A percentile compares a stretch with the other conserved stretches of the same genome.
phyloP scores from a whole-genome alignment of 2,113 vertebrate genomes.

The Porphyrio hochstetteri region DNA sequence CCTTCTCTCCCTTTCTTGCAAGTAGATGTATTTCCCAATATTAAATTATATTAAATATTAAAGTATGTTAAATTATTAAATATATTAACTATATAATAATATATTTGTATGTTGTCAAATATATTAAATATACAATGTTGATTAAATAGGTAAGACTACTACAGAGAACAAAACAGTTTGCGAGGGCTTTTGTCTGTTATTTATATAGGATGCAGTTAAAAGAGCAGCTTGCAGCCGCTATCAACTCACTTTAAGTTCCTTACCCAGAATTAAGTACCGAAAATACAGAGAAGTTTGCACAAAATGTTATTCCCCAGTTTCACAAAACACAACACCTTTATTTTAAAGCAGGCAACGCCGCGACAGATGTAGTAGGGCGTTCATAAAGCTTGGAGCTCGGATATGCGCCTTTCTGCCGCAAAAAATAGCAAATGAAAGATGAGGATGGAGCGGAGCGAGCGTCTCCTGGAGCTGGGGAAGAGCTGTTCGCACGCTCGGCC shows the following conservation, averaged over 20 bases:
- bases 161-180: background rate
- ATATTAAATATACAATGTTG: too few species aligned
- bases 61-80: too few species aligned
- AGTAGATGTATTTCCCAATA: background rate
- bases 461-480: background rate
- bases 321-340: background rate
- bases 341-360: background rate
- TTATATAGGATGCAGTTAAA: background rate
- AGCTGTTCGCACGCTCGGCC: constrained; percentile 27
- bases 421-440: background rate
- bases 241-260: background rate
- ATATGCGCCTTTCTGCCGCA: background rate
- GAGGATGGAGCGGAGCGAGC: background rate
- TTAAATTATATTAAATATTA: background rate
- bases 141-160: background rate
- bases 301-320: background rate
- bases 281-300: background rate
- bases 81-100: too few species aligned
- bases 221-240: background rate
- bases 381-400: background rate
- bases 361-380: fast-evolving
- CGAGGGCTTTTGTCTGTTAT: background rate
- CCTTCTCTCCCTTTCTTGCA: background rate
- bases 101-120: too few species aligned
- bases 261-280: background rate